These are phyloP conservation scores for Choristoneura fumiferana DNA, from an alignment of 1,140 invertebrate genomes.

Conservation along the genomic window DNA sequence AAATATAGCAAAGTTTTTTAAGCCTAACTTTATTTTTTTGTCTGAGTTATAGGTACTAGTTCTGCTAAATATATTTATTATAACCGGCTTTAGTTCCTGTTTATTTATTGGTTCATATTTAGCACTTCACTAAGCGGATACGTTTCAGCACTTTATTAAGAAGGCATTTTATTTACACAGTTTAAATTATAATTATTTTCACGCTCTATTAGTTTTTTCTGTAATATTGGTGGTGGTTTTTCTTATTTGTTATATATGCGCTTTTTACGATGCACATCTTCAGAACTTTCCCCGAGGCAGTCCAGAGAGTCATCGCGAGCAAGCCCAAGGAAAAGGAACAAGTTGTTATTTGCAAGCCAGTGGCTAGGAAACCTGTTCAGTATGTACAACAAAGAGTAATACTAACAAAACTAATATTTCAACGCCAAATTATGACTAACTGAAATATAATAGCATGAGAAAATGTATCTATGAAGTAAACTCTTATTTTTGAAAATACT, in stretches of 20 bases:
- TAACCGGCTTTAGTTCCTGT: no score
- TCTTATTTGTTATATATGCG: constrained; percentile 9
- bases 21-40: no score
- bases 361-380: constrained; percentile 12
- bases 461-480: not conserved
- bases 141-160: no score
- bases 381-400: not conserved
- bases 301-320: constrained; percentile 5
- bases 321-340: not conserved
- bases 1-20: no score
- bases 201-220: not conserved
- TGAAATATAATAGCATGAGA: not conserved
- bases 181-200: not conserved
- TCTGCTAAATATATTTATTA: no score
- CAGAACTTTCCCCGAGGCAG: constrained; percentile 13
- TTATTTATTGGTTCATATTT: no score
- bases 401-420: not conserved
- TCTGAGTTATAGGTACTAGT: no score
- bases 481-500: not conserved
- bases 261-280: constrained; percentile 4
- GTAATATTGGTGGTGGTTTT: constrained; percentile 3
- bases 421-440: not conserved
- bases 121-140: no score
- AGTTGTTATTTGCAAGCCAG: constrained; percentile 4
- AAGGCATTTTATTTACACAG: no score